Percentiles rank a stretch among this genome's conserved stretches.
Evolutionary conservation across 1,140 invertebrate species (phyloP).

Genomic region (Neomicropteryx cornuta): DNA sequence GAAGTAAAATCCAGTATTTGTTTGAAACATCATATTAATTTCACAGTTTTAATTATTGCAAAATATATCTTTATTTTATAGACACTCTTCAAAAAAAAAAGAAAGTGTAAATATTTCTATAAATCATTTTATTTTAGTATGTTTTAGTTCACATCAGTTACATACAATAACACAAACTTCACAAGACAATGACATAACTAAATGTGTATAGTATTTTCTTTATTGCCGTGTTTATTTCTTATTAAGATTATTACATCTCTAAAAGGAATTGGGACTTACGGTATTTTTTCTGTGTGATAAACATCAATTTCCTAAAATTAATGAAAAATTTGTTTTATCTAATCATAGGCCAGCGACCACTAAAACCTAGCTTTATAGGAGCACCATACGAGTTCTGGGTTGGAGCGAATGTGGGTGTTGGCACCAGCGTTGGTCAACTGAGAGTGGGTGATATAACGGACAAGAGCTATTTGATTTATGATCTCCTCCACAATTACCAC

Average conservation of each 20-base stretch:
- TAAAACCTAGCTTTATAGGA: slow-evolving; percentile 71
- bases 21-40: background rate
- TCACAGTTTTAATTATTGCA: background rate
- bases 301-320: slow-evolving; percentile 2
- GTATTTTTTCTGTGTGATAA: background rate
- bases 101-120: no score
- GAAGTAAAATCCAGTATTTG: background rate
- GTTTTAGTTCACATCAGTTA: no score
- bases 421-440: slow-evolving; percentile 79
- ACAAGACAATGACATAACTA: no score
- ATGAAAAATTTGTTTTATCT: slow-evolving; percentile 6
- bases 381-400: slow-evolving; percentile 87
- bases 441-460: slow-evolving; percentile 58
- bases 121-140: no score
- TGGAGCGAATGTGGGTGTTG: slow-evolving; percentile 66
- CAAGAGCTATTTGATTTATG: slow-evolving; percentile 56
- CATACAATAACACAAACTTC: no score
- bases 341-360: slow-evolving; percentile 32
- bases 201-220: no score
- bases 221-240: no score
- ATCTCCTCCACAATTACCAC: slow-evolving; percentile 68
- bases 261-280: background rate
- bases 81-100: no score
- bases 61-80: no score
- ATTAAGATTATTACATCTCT: no score